Evolutionary conservation across 2,797 vertebrate species (phyloP), one percentile per base, ranked within the genome.

Genomic region (Acrocephalus scirpaceus): DNA sequence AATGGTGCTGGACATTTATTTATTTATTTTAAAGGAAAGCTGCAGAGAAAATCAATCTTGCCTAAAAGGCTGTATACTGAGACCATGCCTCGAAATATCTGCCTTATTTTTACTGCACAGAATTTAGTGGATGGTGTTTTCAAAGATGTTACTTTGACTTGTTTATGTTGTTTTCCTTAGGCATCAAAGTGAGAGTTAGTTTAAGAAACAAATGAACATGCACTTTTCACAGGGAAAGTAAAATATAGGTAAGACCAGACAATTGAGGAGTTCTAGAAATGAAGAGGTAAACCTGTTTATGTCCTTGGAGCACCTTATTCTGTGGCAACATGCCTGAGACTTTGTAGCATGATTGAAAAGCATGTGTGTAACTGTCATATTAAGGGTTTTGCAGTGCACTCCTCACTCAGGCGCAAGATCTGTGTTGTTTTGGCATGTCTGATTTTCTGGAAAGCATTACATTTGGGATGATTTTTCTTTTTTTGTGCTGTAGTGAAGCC

Each of bases 371-470:
- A 17, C 9, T 34, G 11, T 36, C 34, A 29, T 11, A 10, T 45
- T 10, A 51, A 42, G 18, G 13, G 10, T 61, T 82, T 93, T 77
- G 26, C 18, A 38, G 36, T 27, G 34, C 19, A 9, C 10, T 71
- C 11, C 23, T 79, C 13, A 15, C 36, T 48, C 14, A 32, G 16
- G 4, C n/a, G 7, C 18, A 51, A 69, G 11, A 91, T 64, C 36
- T 84, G 16, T n/a, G 38, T 5, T 95, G 47, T 13, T 93, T 75
- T 92, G 64, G 8, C 36, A 22, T 60, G 44, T 65, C 21, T 87
- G 58, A 67, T 73, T 95, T 66, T 89, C 64, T 77, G 80, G 57
- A 93, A 93, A 86, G 93, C 16, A 9, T 83, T 91, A 65, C 10
- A 14, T 73, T 67, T 51, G 34, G 75, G 70, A 67, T 29, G 44